Evolutionary conservation across 2,888 invertebrate species (phyloP), one percentile per base, ranked within the genome.

Genomic region (Drosophila quasianomalipes): DNA sequence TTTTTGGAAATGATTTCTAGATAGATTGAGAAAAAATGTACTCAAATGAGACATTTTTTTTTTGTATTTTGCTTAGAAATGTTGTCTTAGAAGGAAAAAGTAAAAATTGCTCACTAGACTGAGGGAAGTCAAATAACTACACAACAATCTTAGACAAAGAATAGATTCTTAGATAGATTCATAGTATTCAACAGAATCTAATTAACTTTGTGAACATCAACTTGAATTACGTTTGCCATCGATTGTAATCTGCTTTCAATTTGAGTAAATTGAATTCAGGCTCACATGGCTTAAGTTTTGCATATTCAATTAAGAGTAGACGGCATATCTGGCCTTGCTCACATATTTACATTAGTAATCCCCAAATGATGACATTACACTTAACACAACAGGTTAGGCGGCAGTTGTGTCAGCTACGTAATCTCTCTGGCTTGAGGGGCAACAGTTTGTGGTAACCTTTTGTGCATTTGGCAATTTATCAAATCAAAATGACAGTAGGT

Each of bases 401-500:
- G 49, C 67, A 75, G 52, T 54, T 75, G 22, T 59, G 76, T 59
- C 76, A 76, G 62, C 57, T 58, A 30, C 47, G 37, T 71, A 63
- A 70, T 53, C 57, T 64, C 52, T 39, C 35, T 52, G 44, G 31
- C 58, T 58, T 58, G 31, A 7, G 28, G 47, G 64, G 51, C 52
- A 41, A 47, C 59, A 74, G 52, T 54, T 47, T 64, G 31, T 54
- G 61, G 31, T 52, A 63, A 68, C 67, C 65, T 74, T 69, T 74
- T 67, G 44, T 49, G 63, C 74, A 65, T 77, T 69, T 51, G 73
- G 64, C 80, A 81, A 85, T 86, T 89, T 89, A 89, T 85, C 89
- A 85, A 82, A 78, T 72, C 55, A 70, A 66, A 82, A 77, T 86
- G 87, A 86, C 84, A 89, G 58, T 54, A 30, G 77, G 55, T 79